Percentiles rank a stretch among this genome's conserved stretches.
These are phyloP conservation scores for Sus cebifrons DNA, from an alignment of 2,797 vertebrate species.

Conservation along the genomic window DNA sequence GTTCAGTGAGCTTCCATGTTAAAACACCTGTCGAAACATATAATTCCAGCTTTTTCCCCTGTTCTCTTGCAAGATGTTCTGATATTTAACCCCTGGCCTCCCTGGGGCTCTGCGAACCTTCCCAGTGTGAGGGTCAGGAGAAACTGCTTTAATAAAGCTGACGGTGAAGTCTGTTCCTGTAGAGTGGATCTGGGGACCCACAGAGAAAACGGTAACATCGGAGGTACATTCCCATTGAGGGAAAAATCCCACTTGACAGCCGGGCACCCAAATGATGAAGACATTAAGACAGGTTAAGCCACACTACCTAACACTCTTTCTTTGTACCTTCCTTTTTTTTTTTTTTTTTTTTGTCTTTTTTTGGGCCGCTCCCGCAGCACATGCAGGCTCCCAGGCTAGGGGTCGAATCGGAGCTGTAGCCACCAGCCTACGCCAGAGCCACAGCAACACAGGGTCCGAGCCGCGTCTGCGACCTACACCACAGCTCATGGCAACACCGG, in stretches of 20 bases:
- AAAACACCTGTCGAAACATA: slow-evolving; percentile 74
- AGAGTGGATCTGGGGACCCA: slow-evolving; percentile 38
- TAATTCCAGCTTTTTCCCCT: slow-evolving; percentile 60
- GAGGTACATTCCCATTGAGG: not conserved
- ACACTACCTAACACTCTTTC: not conserved
- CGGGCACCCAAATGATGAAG: not conserved
- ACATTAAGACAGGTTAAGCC: slow-evolving; percentile 24
- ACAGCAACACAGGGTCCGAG: no score
- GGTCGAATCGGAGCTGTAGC: no score
- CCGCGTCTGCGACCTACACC: no score
- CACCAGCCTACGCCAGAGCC: no score
- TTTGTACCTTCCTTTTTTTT: not conserved
- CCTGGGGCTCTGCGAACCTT: slow-evolving; percentile 48
- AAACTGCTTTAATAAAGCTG: slow-evolving; percentile 47
- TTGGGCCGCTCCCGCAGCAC: no score
- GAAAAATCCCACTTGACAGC: slow-evolving; percentile 12
- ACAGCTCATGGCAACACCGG: no score
- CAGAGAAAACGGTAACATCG: slow-evolving; percentile 53
- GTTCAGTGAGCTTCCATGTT: slow-evolving; percentile 72
- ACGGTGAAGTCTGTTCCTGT: not conserved
- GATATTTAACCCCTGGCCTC: slow-evolving; percentile 62
- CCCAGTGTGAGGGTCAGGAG: not conserved
- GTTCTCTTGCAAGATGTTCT: slow-evolving; percentile 37
- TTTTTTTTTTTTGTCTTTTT: not conserved
- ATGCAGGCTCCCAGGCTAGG: no score